Base-by-base conservation (phyloP, 2,113 vertebrate genomes). In the Tretioscincus oriximinensis region DNA sequence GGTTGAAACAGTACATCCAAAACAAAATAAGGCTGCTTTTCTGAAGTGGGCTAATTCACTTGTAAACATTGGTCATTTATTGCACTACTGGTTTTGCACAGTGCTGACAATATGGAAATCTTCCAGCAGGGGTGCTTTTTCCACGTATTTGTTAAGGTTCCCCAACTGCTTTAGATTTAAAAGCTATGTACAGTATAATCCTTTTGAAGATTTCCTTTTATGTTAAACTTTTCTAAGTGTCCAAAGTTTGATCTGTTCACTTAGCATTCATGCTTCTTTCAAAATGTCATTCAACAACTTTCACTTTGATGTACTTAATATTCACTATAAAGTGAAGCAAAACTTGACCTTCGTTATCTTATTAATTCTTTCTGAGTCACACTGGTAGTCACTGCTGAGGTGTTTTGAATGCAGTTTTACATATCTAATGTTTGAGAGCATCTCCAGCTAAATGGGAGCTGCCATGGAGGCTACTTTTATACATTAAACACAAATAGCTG, bases 231-330 rank as follows among this genome's bases (percentile, higher is more conserved):
- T 24, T 16, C 79, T 82, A 79, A 86, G 2, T 3, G 82, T 82
- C 71, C 72, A 70, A n/a, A 76, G 60, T 79, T 85, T 73, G 75
- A 28, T 84, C 51, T 63, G 77, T 85, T 86, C 47, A 86, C 68
- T 77, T 84, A 82, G 29, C 35, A 80, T 35, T 49, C 47, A 6
- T 77, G 47, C 51, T 61, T 86, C 80, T 31, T 29, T 1, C 3
- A 86, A 73, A 78, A 74, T 11, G 1, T 81, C 84, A 84, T 51
- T 81, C 64, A 80, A 78, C 71, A 84, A 65, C 54, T 29, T 86
- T 92, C 88, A 76, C 14, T 84, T 84, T 81, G 60, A 80, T 84
- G 66, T 90, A 66, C 84, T 90, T 90, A 78, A 72, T 86, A 71
- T 85, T 88, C 80, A 84, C 2, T 82, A 81, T 80, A 73, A 87